A percentile compares a stretch with the other conserved stretches of the same genome.
phyloP scores from a whole-genome alignment of 2,888 invertebrate genomes.

The Xestia c-nigrum region DNA sequence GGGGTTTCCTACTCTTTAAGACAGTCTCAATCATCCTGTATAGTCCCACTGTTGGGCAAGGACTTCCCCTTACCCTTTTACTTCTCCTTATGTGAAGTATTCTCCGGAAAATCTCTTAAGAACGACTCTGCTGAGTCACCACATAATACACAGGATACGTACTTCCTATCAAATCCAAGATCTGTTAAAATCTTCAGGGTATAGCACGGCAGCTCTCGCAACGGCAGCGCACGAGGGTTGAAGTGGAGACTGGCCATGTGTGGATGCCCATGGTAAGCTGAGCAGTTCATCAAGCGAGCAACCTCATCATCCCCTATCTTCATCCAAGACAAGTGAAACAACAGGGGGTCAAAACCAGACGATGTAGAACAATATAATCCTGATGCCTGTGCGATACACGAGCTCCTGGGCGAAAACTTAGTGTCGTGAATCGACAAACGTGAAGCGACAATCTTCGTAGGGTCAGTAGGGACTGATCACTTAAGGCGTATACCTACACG shows the following conservation, averaged over 20 bases:
- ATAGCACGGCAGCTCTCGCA: conserved; percentile 91
- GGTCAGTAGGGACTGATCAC: neutral
- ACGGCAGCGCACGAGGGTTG: conserved; percentile 89
- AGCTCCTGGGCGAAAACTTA: neutral
- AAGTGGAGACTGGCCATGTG: conserved; percentile 89
- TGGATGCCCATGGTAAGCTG: conserved; percentile 88
- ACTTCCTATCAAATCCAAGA: conserved; percentile 92
- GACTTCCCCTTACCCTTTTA: neutral
- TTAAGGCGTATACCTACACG: no score
- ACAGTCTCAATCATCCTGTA: neutral
- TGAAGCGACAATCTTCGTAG: neutral
- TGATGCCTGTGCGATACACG: neutral
- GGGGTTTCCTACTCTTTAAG: neutral
- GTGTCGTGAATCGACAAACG: neutral
- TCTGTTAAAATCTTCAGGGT: conserved; percentile 93
- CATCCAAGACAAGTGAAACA: neutral
- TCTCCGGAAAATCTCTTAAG: neutral
- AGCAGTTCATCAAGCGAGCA: conserved; percentile 86
- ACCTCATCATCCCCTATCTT: conserved; percentile 91
- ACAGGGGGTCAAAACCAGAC: no score
- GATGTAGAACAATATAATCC: neutral
- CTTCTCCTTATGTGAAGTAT: neutral
- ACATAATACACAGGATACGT: conserved; percentile 10
- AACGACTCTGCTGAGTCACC: neutral
- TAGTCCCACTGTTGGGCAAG: neutral